Evolutionary conservation across 2,113 vertebrate genomes (phyloP).

Genomic region (Odobenus rosmarus): DNA sequence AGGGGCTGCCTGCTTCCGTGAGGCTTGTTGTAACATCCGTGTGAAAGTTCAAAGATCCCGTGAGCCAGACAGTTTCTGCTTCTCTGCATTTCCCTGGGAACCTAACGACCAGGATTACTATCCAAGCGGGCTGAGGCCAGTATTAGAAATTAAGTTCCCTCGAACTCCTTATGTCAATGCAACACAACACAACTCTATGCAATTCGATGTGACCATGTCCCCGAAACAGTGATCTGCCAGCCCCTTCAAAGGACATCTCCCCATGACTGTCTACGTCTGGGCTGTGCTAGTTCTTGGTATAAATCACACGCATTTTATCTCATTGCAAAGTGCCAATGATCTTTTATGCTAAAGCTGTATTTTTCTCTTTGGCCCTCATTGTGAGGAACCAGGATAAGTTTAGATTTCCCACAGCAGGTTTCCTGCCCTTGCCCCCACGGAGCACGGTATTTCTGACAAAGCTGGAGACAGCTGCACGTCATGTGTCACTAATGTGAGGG

Average conservation of each 20-base stretch:
- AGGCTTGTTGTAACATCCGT: not conserved
- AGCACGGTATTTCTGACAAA: not conserved
- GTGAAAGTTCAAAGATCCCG: not conserved
- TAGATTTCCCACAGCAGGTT: conserved; percentile 41
- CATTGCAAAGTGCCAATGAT: not conserved
- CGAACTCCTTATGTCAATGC: not conserved
- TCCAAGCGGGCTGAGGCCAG: not conserved
- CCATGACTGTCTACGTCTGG: not conserved
- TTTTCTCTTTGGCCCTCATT: conserved; percentile 15
- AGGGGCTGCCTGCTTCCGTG: not conserved
- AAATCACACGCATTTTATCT: not conserved
- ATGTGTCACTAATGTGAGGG: not conserved
- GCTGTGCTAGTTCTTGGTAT: not conserved
- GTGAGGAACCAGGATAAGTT: conserved; percentile 32
- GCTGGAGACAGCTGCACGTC: not conserved
- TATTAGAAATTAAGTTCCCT: not conserved
- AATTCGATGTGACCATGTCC: rapidly evolving
- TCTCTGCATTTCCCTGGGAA: not conserved
- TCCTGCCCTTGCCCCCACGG: not conserved
- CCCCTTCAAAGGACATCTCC: not conserved
- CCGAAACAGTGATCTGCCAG: not conserved
- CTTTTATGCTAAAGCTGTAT: not conserved
- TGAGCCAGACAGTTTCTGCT: not conserved
- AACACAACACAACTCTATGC: not conserved
- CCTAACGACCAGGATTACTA: not conserved